Evolutionary conservation across 2,888 invertebrate species (phyloP).

Genomic region (Notodonta ziczac): DNA sequence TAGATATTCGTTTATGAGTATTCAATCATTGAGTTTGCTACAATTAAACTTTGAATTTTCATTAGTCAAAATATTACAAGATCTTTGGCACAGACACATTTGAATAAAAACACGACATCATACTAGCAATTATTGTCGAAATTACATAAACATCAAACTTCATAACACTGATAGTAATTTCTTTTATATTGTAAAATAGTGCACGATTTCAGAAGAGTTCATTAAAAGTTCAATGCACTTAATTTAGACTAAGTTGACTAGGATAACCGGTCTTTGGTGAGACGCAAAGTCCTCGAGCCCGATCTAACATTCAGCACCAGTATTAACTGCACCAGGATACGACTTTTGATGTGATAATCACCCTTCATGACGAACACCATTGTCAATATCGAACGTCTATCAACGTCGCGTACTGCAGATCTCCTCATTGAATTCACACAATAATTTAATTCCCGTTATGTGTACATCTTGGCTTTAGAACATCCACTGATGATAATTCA

Average conservation of each 20-base stretch:
- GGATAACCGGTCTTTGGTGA: constrained; percentile 38
- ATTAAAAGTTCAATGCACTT: constrained; percentile 22
- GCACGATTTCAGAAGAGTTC: constrained; percentile 24
- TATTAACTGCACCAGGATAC: constrained; percentile 11
- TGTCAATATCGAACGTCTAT: neutral
- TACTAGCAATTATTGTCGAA: constrained; percentile 52
- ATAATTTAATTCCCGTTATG: no score
- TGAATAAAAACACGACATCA: constrained; percentile 23
- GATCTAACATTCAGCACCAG: constrained; percentile 18
- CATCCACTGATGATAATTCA: neutral
- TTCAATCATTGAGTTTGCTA: constrained; percentile 30
- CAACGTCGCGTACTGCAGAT: neutral
- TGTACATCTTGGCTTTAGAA: no score
- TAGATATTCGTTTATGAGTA: constrained; percentile 28
- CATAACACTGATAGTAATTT: constrained; percentile 23
- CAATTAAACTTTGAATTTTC: constrained; percentile 16
- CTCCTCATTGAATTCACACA: no score
- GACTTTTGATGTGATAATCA: constrained; percentile 15
- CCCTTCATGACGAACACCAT: neutral
- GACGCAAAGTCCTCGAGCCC: constrained; percentile 23
- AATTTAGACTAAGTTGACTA: constrained; percentile 37
- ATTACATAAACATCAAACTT: constrained; percentile 36
- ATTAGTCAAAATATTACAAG: constrained; percentile 10
- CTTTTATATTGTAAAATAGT: constrained; percentile 23
- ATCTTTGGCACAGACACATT: constrained; percentile 50